Evolutionary conservation across 2,797 vertebrate species (phyloP).

Genomic region (Columba guinea): DNA sequence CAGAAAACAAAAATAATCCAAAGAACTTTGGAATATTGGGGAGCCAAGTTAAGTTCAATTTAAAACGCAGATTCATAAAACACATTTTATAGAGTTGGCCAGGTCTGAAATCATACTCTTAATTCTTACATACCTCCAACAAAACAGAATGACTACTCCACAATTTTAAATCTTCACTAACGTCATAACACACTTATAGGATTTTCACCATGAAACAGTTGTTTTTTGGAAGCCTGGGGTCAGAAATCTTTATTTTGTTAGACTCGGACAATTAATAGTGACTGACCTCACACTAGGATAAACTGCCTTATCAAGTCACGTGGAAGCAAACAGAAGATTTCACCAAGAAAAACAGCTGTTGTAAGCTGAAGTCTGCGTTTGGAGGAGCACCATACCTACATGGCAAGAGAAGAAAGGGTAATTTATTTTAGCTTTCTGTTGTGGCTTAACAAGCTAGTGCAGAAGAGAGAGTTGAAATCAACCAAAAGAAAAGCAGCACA

Average conservation of each 20-base stretch:
- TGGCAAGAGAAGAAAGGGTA: rapidly evolving
- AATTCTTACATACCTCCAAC: neutral
- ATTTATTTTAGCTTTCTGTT: neutral
- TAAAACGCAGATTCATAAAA: neutral
- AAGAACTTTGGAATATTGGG: neutral
- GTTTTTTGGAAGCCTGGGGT: neutral
- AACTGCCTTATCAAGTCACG: neutral
- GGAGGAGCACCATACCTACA: neutral
- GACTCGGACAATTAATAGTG: neutral
- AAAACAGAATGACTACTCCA: neutral
- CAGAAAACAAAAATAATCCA: neutral
- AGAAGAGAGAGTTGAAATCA: neutral
- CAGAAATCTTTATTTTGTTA: neutral
- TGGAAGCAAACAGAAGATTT: neutral
- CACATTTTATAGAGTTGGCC: neutral
- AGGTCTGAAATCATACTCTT: neutral
- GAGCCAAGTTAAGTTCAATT: neutral
- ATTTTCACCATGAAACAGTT: neutral
- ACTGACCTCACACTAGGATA: neutral
- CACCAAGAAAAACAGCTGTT: neutral
- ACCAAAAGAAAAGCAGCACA: neutral
- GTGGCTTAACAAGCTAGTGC: neutral
- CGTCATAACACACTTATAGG: rapidly evolving
- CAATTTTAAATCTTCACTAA: neutral
- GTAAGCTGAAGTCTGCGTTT: neutral